A percentile compares a stretch with the other conserved stretches of the same genome.
Evolutionary conservation across 2,113 vertebrate genomes (phyloP).

Genomic region (Echinops telfairi): DNA sequence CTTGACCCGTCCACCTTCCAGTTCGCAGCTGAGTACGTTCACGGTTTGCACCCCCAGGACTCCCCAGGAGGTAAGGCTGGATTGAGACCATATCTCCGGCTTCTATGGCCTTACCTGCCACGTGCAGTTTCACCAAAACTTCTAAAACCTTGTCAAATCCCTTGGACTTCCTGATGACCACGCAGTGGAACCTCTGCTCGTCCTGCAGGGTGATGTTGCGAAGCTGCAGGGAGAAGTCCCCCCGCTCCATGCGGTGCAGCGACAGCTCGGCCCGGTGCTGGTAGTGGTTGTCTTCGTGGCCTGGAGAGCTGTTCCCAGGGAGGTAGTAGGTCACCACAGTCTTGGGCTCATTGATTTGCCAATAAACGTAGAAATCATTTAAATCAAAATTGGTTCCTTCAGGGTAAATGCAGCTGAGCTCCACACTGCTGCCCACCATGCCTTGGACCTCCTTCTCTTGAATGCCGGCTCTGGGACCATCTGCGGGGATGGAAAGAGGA

Average conservation of each 20-base stretch:
- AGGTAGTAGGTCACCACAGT: constrained; percentile 75
- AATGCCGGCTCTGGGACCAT: neutral
- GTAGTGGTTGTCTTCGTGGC: constrained; percentile 61
- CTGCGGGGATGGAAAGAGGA: constrained; percentile 64
- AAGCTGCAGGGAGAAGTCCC: constrained; percentile 84
- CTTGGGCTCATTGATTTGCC: constrained; percentile 78
- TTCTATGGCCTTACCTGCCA: constrained; percentile 83
- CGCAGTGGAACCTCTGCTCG: constrained; percentile 76
- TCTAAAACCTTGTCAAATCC: rapidly evolving
- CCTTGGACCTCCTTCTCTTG: constrained; percentile 58
- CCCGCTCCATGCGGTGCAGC: constrained; percentile 65
- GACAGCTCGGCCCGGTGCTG: constrained; percentile 79
- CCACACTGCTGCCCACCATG: constrained; percentile 73
- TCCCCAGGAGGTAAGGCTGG: rapidly evolving
- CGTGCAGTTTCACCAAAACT: constrained; percentile 67
- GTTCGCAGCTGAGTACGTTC: neutral
- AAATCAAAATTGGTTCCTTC: neutral
- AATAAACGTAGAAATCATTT: constrained; percentile 76
- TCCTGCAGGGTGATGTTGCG: constrained; percentile 80
- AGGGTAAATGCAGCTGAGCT: constrained; percentile 74
- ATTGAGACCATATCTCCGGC: rapidly evolving
- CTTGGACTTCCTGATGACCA: constrained; percentile 62
- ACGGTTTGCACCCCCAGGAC: neutral
- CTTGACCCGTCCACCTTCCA: neutral
- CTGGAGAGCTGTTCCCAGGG: constrained; percentile 40